Conservation (phyloP, 2,888 invertebrate genomes). For the Dynastes tityus region DNA sequence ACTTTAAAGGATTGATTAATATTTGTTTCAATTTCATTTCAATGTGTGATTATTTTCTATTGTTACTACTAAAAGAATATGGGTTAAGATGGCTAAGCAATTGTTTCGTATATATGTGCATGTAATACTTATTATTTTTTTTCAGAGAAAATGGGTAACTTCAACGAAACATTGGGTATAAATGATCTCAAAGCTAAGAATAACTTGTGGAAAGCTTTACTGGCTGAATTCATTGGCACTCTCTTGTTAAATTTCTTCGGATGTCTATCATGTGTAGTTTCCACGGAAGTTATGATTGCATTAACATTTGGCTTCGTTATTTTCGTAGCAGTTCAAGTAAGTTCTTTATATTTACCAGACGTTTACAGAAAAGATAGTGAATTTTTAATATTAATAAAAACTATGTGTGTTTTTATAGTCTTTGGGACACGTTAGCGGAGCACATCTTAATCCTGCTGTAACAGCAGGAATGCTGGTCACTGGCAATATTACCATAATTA, state of each 20-base stretch:
- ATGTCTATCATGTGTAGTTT: slow-evolving; percentile 78
- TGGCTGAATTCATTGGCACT: slow-evolving; percentile 92
- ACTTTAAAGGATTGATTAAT: no score
- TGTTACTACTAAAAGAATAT: no score
- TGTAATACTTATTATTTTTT: slow-evolving; percentile 15
- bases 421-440: slow-evolving; percentile 91
- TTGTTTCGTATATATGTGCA: no score
- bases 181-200: slow-evolving; percentile 82
- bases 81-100: no score
- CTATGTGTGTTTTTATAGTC: slow-evolving; percentile 71
- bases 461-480: slow-evolving; percentile 85
- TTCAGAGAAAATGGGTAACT: slow-evolving; percentile 69
- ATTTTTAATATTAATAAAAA: slow-evolving; percentile 1
- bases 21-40: no score
- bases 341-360: slow-evolving; percentile 1
- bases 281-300: slow-evolving; percentile 80
- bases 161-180: slow-evolving; percentile 79
- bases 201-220: slow-evolving; percentile 83
- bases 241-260: slow-evolving; percentile 91
- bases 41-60: no score
- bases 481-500: slow-evolving; percentile 83
- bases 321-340: slow-evolving; percentile 83
- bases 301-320: slow-evolving; percentile 91
- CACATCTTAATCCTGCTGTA: slow-evolving; percentile 95
- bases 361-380: not conserved